Conservation (phyloP, 2,113 vertebrate genomes). For the Ochotona curzoniae region DNA sequence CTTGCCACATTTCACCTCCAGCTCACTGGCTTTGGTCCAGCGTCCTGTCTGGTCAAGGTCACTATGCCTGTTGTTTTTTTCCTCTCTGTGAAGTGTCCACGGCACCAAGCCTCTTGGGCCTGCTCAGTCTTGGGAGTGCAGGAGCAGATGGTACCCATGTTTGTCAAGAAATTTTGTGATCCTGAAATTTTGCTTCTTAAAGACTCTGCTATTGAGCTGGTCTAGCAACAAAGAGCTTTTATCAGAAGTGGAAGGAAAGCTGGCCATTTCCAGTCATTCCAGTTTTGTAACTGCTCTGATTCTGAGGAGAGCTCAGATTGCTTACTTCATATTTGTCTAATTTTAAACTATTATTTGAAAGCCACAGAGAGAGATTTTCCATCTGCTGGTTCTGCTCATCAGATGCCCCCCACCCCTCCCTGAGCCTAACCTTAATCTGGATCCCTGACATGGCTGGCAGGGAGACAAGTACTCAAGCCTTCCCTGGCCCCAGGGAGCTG, state of each 20-base stretch:
- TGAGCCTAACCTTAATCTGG: no score
- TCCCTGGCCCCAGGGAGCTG: no score
- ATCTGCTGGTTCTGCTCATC: no score
- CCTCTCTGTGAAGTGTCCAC: background rate
- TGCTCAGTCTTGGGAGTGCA: background rate
- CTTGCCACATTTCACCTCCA: background rate
- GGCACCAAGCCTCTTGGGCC: background rate
- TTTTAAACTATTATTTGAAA: no score
- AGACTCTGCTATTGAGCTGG: background rate
- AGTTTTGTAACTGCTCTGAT: background rate
- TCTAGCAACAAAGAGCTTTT: background rate
- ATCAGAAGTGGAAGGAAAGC: background rate
- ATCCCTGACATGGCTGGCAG: no score
- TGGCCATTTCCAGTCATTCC: background rate
- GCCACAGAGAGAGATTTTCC: no score
- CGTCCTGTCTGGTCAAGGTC: background rate
- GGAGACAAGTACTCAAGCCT: no score
- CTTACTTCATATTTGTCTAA: no score
- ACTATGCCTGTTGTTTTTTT: background rate
- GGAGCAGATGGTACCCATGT: background rate
- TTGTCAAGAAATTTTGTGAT: background rate
- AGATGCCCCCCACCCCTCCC: no score
- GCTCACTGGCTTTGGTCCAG: slow-evolving; percentile 11
- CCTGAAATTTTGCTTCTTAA: slow-evolving; percentile 12
- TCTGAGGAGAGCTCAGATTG: background rate